Conservation (phyloP, 2,113 vertebrate species). For the Cheirogaleus medius region DNA sequence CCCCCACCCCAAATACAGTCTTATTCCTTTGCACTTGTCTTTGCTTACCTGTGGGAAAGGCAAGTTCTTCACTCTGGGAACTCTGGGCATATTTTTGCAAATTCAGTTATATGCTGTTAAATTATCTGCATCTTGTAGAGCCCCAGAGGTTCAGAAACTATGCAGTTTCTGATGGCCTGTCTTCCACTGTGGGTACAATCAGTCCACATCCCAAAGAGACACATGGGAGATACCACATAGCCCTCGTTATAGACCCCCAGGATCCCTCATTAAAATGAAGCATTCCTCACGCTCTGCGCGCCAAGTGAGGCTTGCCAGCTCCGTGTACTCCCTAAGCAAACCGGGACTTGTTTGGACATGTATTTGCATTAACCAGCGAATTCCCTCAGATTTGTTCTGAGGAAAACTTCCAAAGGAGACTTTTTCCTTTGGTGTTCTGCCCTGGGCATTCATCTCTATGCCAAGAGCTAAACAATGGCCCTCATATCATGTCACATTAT, state of each 20-base stretch:
- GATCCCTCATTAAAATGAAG: slow-evolving; percentile 64
- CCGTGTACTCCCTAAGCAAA: slow-evolving; percentile 7
- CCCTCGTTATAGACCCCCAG: slow-evolving; percentile 64
- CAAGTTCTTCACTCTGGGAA: slow-evolving; percentile 4
- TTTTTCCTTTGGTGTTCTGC: slow-evolving; percentile 62
- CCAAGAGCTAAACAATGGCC: slow-evolving; percentile 59
- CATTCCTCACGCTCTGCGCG: neutral
- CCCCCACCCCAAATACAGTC: neutral
- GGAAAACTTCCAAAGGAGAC: slow-evolving; percentile 49
- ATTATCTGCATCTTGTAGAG: neutral
- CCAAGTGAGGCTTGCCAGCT: slow-evolving; percentile 62
- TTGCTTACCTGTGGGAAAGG: neutral
- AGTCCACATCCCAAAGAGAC: slow-evolving; percentile 17
- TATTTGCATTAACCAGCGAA: slow-evolving; percentile 56
- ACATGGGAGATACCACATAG: slow-evolving; percentile 46
- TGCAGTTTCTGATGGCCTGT: slow-evolving; percentile 8
- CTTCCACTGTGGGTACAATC: neutral
- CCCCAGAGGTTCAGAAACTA: neutral
- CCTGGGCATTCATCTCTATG: slow-evolving; percentile 17
- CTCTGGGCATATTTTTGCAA: neutral
- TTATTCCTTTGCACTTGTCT: neutral
- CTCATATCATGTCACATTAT: slow-evolving; percentile 12
- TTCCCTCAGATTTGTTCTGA: slow-evolving; percentile 53
- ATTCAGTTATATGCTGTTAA: slow-evolving; percentile 25
- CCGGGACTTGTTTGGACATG: slow-evolving; percentile 71